Base-by-base conservation (phyloP, 2,888 invertebrate genomes). In the Zelleria hepariella region DNA sequence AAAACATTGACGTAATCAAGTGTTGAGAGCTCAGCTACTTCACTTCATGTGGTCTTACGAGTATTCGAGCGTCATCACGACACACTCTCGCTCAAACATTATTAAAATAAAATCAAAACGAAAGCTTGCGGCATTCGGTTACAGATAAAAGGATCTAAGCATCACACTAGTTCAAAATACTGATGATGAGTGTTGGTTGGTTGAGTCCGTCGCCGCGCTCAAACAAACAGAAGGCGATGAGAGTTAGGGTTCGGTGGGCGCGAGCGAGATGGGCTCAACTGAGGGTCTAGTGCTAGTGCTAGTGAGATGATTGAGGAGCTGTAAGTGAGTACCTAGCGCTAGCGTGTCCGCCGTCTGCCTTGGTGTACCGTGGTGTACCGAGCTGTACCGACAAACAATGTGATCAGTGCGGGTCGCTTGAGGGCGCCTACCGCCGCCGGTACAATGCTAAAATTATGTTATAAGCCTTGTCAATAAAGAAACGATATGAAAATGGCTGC, bases 211-310 rank as follows among this genome's bases (percentile, higher is more conserved):
- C 32, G 32, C 15, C 15, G 32, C 32, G 32, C 32, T 42, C 20
- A 23, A 24, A 54, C n/a, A 25, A 54, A 54, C 21, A 7, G 42
- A 32, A 56, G 7, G 27, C 25, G 23, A 23, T 15, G 57, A n/a
- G 21, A 23, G 32, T 27, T 15, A 23, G 27, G 21, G 24, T 24
- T 59, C 64, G 70, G 68, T 68, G 67, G 70, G 67, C 66, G 64
- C 62, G 65, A 74, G 64, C 62, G 65, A 74, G 15, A 42, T 42
- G 32, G 15, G 32, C n/a, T 42, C 32, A 42, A 42, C 32, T 15
- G 15, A 10, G 32, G 74, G 7, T 74, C 73, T 42, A 51, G 42
- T 10, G 42, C 42, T 10, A 42, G 32, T 42, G 32, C 32, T 42
- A 42, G 32, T 42, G 32, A 42, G 32, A 15, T 15, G 32, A 15